A percentile compares a stretch with the other conserved stretches of the same genome.
Conservation (phyloP, 2,888 invertebrate species). For the Ptilodon capucinus region DNA sequence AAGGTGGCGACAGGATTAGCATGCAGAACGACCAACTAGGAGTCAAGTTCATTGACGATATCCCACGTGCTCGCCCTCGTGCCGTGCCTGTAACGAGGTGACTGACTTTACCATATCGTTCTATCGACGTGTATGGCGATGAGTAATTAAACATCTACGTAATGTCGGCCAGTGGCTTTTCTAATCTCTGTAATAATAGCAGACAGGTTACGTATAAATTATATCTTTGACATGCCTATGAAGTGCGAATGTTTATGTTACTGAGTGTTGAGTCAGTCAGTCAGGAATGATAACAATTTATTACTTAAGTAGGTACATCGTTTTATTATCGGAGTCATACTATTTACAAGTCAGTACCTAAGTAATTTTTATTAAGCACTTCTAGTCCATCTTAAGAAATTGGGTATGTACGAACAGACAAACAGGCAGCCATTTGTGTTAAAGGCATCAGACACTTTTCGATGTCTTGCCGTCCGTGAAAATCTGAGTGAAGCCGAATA, state of each 20-base stretch:
- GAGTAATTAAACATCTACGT: conserved; percentile 55
- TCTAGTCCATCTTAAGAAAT: too few relatives aligned
- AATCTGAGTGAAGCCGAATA: neutral
- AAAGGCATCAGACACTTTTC: neutral
- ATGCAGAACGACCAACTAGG: conserved; percentile 46
- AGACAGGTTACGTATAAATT: conserved; percentile 8
- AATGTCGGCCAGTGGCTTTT: conserved; percentile 34
- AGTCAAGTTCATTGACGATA: conserved; percentile 76
- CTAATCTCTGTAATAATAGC: conserved; percentile 10
- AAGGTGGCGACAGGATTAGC: conserved; percentile 53
- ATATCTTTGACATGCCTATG: too few relatives aligned
- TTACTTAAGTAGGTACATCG: too few relatives aligned
- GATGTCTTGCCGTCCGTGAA: neutral
- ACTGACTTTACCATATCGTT: conserved; percentile 63
- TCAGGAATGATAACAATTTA: too few relatives aligned
- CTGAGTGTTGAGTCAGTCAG: too few relatives aligned
- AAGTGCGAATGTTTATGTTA: too few relatives aligned
- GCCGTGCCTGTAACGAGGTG: conserved; percentile 61
- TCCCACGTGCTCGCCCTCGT: conserved; percentile 69
- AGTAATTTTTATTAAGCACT: too few relatives aligned
- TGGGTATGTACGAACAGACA: too few relatives aligned
- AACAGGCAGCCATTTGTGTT: too few relatives aligned
- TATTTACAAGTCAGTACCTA: too few relatives aligned
- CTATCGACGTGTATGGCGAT: conserved; percentile 49
- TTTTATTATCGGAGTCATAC: too few relatives aligned